Percentiles rank a stretch among this genome's conserved stretches.
These are phyloP conservation scores for Tenebrio molitor DNA, from an alignment of 1,140 invertebrate species.

Conservation along the genomic window DNA sequence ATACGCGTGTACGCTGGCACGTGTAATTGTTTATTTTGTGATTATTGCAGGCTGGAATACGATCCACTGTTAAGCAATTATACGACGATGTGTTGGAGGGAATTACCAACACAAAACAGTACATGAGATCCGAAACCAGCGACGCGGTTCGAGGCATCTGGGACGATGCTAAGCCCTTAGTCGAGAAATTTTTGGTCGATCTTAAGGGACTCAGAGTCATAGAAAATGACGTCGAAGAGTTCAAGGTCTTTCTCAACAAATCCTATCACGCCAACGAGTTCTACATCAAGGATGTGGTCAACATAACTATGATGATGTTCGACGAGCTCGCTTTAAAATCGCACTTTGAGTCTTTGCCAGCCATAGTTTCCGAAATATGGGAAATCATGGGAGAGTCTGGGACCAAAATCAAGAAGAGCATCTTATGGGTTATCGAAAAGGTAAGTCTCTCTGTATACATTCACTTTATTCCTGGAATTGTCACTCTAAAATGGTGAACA, in stretches of 20 bases:
- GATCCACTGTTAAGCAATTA: slow-evolving; percentile 66
- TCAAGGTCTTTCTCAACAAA: slow-evolving; percentile 79
- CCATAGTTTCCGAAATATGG: slow-evolving; percentile 85
- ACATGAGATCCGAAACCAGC: slow-evolving; percentile 74
- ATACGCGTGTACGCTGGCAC: slow-evolving; percentile 66
- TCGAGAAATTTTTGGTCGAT: slow-evolving; percentile 80
- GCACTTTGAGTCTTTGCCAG: slow-evolving; percentile 82
- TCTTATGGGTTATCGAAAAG: slow-evolving; percentile 81
- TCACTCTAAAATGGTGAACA: neutral
- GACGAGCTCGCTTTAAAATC: slow-evolving; percentile 84
- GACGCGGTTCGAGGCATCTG: slow-evolving; percentile 78
- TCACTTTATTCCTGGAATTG: too few species aligned
- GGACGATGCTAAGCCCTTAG: slow-evolving; percentile 79
- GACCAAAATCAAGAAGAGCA: slow-evolving; percentile 79
- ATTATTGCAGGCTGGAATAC: slow-evolving; percentile 66
- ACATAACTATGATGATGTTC: slow-evolving; percentile 76
- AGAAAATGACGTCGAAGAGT: slow-evolving; percentile 79
- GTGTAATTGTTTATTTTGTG: slow-evolving; percentile 36
- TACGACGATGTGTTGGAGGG: slow-evolving; percentile 72
- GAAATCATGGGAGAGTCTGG: slow-evolving; percentile 87
- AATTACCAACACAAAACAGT: slow-evolving; percentile 77
- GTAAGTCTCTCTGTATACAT: too few species aligned
- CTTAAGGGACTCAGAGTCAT: slow-evolving; percentile 78
- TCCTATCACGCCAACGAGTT: slow-evolving; percentile 87
- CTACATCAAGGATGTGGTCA: slow-evolving; percentile 82